Evolutionary conservation across 1,140 invertebrate genomes (phyloP).

Genomic region (Monochamus saltuarius): DNA sequence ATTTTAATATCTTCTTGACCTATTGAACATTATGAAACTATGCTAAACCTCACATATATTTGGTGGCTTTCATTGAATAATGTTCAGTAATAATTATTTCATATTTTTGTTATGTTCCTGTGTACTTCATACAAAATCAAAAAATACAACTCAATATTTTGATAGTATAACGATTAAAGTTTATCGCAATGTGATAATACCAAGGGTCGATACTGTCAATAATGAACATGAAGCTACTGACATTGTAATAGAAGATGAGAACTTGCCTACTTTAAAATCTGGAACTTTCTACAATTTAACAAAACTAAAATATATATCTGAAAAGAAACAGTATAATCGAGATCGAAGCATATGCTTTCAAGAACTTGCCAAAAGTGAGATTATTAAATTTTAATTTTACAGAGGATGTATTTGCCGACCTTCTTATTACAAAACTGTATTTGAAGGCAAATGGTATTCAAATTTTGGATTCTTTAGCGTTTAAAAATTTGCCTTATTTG

Average conservation of each 20-base stretch:
- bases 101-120: too few species aligned
- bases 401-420: slow-evolving; percentile 26
- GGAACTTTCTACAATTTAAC: slow-evolving; percentile 33
- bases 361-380: slow-evolving; percentile 27
- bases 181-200: slow-evolving; percentile 10
- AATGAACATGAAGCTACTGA: slow-evolving; percentile 28
- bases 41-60: too few species aligned
- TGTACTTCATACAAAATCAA: too few species aligned
- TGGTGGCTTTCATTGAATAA: too few species aligned
- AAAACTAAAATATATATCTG: slow-evolving; percentile 30
- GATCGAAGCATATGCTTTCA: slow-evolving; percentile 31
- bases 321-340: slow-evolving; percentile 16
- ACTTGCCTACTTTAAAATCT: slow-evolving; percentile 23
- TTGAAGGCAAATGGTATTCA: slow-evolving; percentile 30
- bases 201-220: slow-evolving; percentile 25
- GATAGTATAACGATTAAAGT: slow-evolving; percentile 11
- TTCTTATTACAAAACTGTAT: slow-evolving; percentile 26
- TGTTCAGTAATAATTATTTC: too few species aligned
- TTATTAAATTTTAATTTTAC: slow-evolving; percentile 25
- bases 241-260: slow-evolving; percentile 28
- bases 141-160: slow-evolving; percentile 3
- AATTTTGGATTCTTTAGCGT: slow-evolving; percentile 24
- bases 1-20: too few species aligned
- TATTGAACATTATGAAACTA: too few species aligned
- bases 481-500: slow-evolving; percentile 31